These are phyloP conservation scores for Globia sparganii DNA, from an alignment of 2,888 invertebrate genomes.

Conservation along the genomic window DNA sequence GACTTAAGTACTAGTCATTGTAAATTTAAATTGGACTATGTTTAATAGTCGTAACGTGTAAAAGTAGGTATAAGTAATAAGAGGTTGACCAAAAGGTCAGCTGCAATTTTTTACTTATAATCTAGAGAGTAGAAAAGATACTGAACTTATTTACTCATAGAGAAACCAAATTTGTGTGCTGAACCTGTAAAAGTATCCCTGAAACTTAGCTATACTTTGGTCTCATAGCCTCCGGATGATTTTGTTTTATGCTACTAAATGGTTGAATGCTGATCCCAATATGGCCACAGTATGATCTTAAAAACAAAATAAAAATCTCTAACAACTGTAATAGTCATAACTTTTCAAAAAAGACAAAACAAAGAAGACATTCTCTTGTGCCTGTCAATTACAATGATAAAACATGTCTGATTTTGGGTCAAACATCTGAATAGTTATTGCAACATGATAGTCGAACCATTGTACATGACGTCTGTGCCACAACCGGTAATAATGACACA, in stretches of 20 bases:
- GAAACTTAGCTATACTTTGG: neutral
- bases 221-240: neutral
- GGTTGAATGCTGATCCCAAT: neutral
- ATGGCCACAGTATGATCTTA: neutral
- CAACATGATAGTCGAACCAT: slow-evolving; percentile 73
- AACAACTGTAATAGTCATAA: slow-evolving; percentile 16
- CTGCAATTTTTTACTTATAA: neutral
- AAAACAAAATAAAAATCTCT: neutral
- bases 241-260: neutral
- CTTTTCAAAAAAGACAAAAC: slow-evolving; percentile 39
- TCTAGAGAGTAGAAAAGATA: neutral
- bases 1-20: neutral
- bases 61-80: slow-evolving; percentile 3
- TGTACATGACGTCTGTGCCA: slow-evolving; percentile 52
- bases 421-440: slow-evolving; percentile 75
- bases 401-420: slow-evolving; percentile 74
- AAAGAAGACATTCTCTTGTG: slow-evolving; percentile 65
- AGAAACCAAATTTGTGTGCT: neutral
- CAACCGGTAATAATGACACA: slow-evolving; percentile 58
- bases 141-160: neutral
- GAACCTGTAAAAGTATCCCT: neutral
- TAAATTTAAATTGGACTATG: slow-evolving; percentile 20
- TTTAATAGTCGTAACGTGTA: neutral
- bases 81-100: neutral
- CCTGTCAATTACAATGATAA: slow-evolving; percentile 76